A percentile compares a stretch with the other conserved stretches of the same genome.
These are phyloP conservation scores for Ophioninae sp. DNA, from an alignment of 2,888 invertebrate genomes.

Conservation along the genomic window DNA sequence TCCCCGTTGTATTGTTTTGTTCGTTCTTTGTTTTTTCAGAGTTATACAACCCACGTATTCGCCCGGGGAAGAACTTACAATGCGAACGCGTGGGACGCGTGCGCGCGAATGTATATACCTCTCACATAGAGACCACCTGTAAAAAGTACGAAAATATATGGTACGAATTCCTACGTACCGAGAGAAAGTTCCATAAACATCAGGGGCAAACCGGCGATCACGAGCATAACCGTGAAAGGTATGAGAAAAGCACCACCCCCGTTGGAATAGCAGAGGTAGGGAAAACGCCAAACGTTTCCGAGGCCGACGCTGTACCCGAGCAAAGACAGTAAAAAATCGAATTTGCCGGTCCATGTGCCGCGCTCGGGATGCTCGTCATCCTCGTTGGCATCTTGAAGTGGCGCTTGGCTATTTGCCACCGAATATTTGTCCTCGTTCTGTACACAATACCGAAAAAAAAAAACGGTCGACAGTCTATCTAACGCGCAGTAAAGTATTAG, in stretches of 20 bases:
- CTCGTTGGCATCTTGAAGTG: conserved; percentile 78
- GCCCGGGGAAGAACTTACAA: background rate
- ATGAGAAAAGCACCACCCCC: conserved; percentile 92
- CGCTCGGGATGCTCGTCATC: conserved; percentile 83
- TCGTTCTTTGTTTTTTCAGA: background rate
- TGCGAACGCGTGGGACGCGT: no score
- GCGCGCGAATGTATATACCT: no score
- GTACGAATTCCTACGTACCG: conserved; percentile 75
- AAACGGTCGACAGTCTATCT: no score
- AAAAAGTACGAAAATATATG: background rate
- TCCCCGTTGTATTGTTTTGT: background rate
- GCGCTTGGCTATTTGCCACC: conserved; percentile 81
- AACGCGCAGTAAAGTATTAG: no score
- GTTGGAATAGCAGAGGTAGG: conserved; percentile 89
- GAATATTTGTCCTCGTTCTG: conserved; percentile 81
- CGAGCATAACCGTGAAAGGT: conserved; percentile 90
- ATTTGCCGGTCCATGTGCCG: conserved; percentile 89
- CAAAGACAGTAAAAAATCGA: conserved; percentile 88
- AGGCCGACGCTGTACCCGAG: conserved; percentile 88
- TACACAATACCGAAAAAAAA: background rate
- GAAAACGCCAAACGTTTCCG: conserved; percentile 90
- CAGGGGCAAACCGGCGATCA: conserved; percentile 90
- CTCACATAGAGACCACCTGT: background rate
- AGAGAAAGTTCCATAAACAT: conserved; percentile 94
- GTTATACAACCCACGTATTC: background rate